Evolutionary conservation across 2,113 vertebrate genomes (phyloP), one percentile per base, ranked within the genome.

Genomic region (Synodontis membranacea): DNA sequence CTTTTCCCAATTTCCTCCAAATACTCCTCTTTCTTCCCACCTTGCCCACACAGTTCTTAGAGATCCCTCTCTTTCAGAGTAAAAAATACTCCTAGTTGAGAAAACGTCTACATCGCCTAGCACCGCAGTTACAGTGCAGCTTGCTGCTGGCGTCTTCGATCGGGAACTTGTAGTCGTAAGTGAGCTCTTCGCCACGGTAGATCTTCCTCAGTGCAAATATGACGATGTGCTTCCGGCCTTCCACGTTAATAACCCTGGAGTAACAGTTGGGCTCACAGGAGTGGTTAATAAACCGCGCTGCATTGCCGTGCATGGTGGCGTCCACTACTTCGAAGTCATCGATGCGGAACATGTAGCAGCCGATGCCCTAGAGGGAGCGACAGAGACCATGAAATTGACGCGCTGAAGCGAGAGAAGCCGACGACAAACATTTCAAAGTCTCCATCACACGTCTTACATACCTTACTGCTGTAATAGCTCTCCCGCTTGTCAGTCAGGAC

Each of bases 321-420:
- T 98, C 97, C 88, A 97, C 97, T 88, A 98, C 97, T 0, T 98
- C 97, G 0, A 97, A 97, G 92, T 98, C 97, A 1, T 98, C 97
- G 56, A 97, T 98, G 86, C 97, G 96, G 92, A 97, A 98, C 97
- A 98, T 98, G 95, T 97, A 98, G 91, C 97, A 98, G 86, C 97
- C 97, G 2, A 97, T 97, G 64, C 96, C 97, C 97, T 98, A 88
- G 2, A 7, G 76, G 37, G 34, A 58, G 52, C 23, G 5, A 44
- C 21, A 62, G 52, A 37, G 39, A 37, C 25, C 31, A 37, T 39
- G 5, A 68, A 37, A n/a, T n/a, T n/a, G n/a, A n/a, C n/a, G n/a
- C 15, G 17, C 7, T 44, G 9, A 74, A 44, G 23, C 37, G 34
- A 37, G 15, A 19, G 68, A 42, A 23, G 19, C 34, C 80, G 52